These are phyloP conservation scores for Conchocele bisecta DNA, from an alignment of 2,888 invertebrate genomes.

Conservation along the genomic window DNA sequence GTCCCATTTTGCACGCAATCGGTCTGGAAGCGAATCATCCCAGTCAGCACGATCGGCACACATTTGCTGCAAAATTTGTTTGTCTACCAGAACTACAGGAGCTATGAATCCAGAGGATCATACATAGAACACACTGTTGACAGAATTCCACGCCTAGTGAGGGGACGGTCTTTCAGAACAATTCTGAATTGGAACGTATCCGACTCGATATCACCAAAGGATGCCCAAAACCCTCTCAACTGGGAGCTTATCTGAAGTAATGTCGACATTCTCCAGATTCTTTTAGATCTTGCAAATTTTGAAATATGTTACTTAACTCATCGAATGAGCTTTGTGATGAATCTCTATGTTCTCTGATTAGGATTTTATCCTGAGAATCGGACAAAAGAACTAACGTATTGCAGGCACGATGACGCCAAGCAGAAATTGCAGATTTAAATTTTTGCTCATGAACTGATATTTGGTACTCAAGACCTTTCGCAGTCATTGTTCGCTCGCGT, in stretches of 20 bases:
- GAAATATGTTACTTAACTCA: too few relatives aligned
- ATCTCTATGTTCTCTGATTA: too few relatives aligned
- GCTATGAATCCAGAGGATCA: constrained; percentile 55
- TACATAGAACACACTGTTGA: constrained; percentile 24
- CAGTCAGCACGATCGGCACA: constrained; percentile 41
- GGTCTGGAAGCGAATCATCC: constrained; percentile 51
- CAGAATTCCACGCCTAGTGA: constrained; percentile 24
- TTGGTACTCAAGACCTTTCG: too few relatives aligned
- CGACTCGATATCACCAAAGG: neutral
- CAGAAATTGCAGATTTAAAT: too few relatives aligned
- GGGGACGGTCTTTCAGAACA: constrained; percentile 31
- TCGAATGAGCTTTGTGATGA: too few relatives aligned
- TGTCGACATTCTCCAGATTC: neutral
- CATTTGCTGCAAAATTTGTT: constrained; percentile 52
- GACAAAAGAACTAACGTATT: too few relatives aligned
- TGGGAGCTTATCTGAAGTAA: neutral
- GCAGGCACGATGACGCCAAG: too few relatives aligned
- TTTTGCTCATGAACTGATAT: too few relatives aligned
- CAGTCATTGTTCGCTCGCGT: too few relatives aligned
- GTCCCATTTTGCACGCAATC: constrained; percentile 35
- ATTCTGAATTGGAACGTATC: constrained; percentile 36
- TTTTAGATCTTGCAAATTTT: too few relatives aligned
- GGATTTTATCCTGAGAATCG: too few relatives aligned
- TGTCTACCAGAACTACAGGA: constrained; percentile 45
- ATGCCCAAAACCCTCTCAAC: neutral